These are phyloP conservation scores for Oryctes rhinoceros DNA, from an alignment of 1,140 invertebrate species.

Conservation along the genomic window DNA sequence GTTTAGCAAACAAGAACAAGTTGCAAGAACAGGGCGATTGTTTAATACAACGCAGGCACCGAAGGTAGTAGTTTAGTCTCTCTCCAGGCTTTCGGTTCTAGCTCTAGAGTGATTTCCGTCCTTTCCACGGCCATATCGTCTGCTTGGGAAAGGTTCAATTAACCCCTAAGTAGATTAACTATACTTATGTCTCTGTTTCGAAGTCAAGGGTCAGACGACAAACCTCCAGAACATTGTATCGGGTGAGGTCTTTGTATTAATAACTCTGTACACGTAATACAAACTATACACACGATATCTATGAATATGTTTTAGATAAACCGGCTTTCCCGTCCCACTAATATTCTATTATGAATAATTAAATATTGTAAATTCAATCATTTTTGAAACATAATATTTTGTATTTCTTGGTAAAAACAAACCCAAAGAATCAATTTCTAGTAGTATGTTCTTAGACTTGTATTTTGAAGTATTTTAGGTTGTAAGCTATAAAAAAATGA, in stretches of 20 bases:
- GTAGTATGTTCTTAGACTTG: no score
- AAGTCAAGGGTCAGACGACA: conserved; percentile 35
- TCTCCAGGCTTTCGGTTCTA: not conserved
- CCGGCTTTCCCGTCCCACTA: no score
- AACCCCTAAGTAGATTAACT: conserved; percentile 49
- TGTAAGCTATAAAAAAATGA: no score
- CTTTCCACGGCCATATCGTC: conserved; percentile 32
- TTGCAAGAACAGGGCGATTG: conserved; percentile 26
- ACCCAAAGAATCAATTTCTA: no score
- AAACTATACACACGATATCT: not conserved
- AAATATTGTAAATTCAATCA: no score
- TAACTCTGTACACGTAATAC: conserved; percentile 6
- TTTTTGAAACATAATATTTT: no score
- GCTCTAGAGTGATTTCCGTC: conserved; percentile 26
- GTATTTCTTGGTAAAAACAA: no score
- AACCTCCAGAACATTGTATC: not conserved
- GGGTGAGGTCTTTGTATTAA: not conserved
- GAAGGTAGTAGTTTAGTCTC: conserved; percentile 1
- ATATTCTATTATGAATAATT: no score
- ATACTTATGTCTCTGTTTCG: conserved; percentile 46
- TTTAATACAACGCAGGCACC: conserved; percentile 15
- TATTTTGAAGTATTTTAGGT: no score
- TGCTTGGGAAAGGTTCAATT: conserved; percentile 46
- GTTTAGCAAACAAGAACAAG: conserved; percentile 40
- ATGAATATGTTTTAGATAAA: no score